Base-by-base conservation (phyloP, 2,888 invertebrate species). In the Drepanosiphum platanoidis region DNA sequence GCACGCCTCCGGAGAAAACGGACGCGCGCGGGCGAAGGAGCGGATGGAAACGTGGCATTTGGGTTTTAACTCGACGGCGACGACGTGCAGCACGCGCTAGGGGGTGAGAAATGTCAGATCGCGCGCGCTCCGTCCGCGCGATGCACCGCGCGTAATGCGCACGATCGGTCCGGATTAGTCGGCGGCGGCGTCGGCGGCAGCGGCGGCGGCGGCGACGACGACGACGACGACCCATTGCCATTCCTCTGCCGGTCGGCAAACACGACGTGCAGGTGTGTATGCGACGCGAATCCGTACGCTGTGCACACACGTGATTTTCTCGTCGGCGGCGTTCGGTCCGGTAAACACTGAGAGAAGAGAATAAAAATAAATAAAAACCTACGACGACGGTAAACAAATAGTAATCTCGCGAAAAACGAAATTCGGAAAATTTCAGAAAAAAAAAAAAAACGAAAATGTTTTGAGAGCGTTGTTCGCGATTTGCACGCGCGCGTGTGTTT, bases 101-200 rank as follows among this genome's bases (percentile, higher is more conserved):
- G 58, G 58, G 22, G n/a, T 2, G 58, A 8, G 22, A 80, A 80
- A 80, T 80, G 79, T 80, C 79, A 80, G 79, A 70, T 52, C 79
- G 79, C 79, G 46, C 46, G 79, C n/a, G n/a, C 66, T 78, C 66
- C 79, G 66, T 46, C 15, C 66, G 13, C 46, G 18, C 39, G 39
- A 1, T 22, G 66, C 13, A 32, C 22, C 8, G 46, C 46, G n/a
- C 42, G 8, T 79, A 80, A 80, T 27, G 68, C 79, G 79, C 79
- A 79, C 79, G 79, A 46, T 79, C 79, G 34, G 79, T 8, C 30
- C n/a, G 79, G 66, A 66, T 79, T 79, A 79, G n/a, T 66, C 15
- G 27, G 42, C 13, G 9, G 30, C 77, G 64, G 39, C 77, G 30
- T n/a, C 66, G 32, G 32, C 66, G 66, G n/a, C 46, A n/a, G 4